Evolutionary conservation across 2,113 vertebrate genomes (phyloP).

Genomic region (Tyrannus savana): DNA sequence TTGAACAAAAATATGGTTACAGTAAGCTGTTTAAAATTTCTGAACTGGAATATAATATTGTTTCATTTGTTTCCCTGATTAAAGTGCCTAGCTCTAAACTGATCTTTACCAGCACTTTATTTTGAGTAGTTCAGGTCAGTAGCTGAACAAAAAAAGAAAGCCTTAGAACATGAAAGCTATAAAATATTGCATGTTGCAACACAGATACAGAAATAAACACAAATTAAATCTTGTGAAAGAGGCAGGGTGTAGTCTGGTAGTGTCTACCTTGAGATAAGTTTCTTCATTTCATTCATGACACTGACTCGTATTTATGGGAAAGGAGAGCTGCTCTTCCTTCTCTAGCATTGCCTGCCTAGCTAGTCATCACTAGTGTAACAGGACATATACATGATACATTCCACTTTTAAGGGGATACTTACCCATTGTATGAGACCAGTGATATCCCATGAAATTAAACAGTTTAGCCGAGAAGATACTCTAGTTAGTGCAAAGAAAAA

Average conservation of each 20-base stretch:
- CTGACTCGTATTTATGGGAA: neutral
- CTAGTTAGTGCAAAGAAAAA: neutral
- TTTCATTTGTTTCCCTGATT: neutral
- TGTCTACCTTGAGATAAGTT: neutral
- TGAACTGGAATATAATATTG: neutral
- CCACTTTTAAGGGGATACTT: neutral
- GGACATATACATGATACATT: neutral
- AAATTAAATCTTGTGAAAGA: neutral
- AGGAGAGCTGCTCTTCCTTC: neutral
- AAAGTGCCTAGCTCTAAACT: neutral
- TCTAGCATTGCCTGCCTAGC: neutral
- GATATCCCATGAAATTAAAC: neutral
- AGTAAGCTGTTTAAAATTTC: neutral
- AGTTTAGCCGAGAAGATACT: neutral
- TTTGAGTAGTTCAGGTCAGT: neutral
- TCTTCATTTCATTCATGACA: neutral
- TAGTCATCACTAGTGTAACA: rapidly evolving
- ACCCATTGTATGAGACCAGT: neutral
- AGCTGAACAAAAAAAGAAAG: neutral
- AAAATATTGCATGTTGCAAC: neutral
- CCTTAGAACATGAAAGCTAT: neutral
- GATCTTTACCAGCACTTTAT: neutral
- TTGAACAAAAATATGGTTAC: neutral
- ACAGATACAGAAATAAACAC: neutral
- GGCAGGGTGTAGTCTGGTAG: neutral